Percentiles rank a stretch among this genome's conserved stretches.
Conservation (phyloP, 2,888 invertebrate genomes). For the Sinopyrophorus schimmeli region DNA sequence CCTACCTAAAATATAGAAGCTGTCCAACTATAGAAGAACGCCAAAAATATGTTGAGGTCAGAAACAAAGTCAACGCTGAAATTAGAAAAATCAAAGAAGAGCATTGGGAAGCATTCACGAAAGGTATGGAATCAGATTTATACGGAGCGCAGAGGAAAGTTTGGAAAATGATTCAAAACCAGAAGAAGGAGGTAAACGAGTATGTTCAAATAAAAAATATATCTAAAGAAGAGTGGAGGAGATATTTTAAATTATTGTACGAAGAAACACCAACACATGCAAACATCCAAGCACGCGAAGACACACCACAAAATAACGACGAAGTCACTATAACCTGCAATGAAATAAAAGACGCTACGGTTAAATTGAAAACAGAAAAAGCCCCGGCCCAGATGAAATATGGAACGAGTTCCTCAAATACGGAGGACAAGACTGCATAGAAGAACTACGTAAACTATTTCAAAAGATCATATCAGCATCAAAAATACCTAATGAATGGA, state of each 20-base stretch:
- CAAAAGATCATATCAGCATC: conserved; percentile 1
- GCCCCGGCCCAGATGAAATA: conserved; percentile 2
- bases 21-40: background rate
- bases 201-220: conserved; percentile 2
- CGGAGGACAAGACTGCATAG: conserved; percentile 4
- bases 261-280: conserved; percentile 6
- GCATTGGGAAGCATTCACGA: conserved; percentile 1
- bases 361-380: conserved; percentile 1
- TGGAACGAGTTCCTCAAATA: conserved; percentile 3
- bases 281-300: conserved; percentile 1
- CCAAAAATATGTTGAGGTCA: conserved; percentile 2
- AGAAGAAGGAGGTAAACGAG: conserved; percentile 4
- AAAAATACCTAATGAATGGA: conserved; percentile 2
- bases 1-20: conserved; percentile 5
- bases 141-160: conserved; percentile 4
- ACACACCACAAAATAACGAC: conserved; percentile 3
- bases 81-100: conserved; percentile 2
- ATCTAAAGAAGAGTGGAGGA: conserved; percentile 3
- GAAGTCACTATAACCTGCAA: background rate
- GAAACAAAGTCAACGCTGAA: conserved; percentile 4
- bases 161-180: conserved; percentile 1
- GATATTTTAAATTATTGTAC: background rate
- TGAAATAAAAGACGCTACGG: conserved; percentile 1
- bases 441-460: conserved; percentile 5
- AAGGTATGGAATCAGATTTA: conserved; percentile 4